Percentiles rank a stretch among this genome's conserved stretches.
Conservation (phyloP, 2,113 vertebrate genomes). For the Phainopepla nitens region DNA sequence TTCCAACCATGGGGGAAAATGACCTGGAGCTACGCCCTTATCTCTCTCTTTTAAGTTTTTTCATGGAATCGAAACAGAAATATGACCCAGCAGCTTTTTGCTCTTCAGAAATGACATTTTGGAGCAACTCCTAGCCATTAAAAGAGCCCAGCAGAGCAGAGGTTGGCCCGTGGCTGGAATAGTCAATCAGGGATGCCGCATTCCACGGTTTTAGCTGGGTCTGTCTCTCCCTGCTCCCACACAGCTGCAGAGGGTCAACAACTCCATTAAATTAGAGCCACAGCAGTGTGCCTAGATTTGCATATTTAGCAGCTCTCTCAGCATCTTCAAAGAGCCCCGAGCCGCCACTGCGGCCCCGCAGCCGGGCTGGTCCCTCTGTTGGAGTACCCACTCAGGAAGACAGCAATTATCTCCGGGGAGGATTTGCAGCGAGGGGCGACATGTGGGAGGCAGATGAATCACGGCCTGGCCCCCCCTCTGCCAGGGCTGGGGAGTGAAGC, state of each 20-base stretch:
- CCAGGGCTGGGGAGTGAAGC: not conserved
- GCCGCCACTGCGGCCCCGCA: not conserved
- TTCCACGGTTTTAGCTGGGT: not conserved
- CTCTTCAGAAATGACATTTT: not conserved
- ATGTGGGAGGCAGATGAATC: not conserved
- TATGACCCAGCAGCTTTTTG: not conserved
- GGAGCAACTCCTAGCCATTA: not conserved
- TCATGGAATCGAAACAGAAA: not conserved
- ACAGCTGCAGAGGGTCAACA: constrained; percentile 12
- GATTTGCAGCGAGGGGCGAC: not conserved
- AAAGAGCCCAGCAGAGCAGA: not conserved
- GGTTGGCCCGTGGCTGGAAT: not conserved
- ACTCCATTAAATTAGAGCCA: not conserved
- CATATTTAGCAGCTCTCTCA: constrained; percentile 7
- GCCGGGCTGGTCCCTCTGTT: not conserved
- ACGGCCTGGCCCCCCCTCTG: not conserved
- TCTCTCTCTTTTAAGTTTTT: not conserved
- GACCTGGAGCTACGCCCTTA: not conserved
- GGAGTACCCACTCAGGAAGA: not conserved
- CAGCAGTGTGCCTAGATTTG: not conserved
- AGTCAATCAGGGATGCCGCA: not conserved
- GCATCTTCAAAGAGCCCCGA: constrained; percentile 8
- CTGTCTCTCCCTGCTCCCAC: not conserved
- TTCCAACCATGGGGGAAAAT: not conserved
- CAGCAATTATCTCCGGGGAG: not conserved